Evolutionary conservation across 2,888 invertebrate genomes (phyloP).

Genomic region (Scaptomyza cyrtandrae): DNA sequence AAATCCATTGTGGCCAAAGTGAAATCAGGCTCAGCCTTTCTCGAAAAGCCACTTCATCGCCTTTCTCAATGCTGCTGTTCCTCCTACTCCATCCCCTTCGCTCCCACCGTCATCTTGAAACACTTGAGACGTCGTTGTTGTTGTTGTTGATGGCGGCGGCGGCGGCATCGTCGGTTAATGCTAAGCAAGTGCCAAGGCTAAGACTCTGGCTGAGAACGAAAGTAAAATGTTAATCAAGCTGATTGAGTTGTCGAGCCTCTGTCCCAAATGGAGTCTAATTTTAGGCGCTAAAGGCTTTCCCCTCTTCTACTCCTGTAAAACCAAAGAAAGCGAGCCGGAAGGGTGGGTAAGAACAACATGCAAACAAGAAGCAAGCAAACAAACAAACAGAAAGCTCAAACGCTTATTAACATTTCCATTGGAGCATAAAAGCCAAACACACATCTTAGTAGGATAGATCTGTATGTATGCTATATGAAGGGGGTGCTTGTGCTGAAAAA

Average conservation of each 20-base stretch:
- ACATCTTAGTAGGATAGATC: not conserved
- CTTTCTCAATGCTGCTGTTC: slow-evolving; percentile 13
- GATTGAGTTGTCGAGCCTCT: slow-evolving; percentile 74
- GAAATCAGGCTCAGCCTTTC: slow-evolving; percentile 74
- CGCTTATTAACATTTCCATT: slow-evolving; percentile 77
- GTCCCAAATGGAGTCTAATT: slow-evolving; percentile 68
- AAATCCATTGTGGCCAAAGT: slow-evolving; percentile 80
- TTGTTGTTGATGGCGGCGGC: not conserved
- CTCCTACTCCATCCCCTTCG: not conserved
- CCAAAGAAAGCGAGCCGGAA: slow-evolving; percentile 2
- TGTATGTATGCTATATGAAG: not conserved
- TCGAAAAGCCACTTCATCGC: slow-evolving; percentile 75
- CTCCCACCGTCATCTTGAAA: slow-evolving; percentile 30
- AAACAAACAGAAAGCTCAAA: slow-evolving; percentile 50
- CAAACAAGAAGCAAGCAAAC: slow-evolving; percentile 8
- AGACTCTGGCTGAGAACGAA: slow-evolving; percentile 48
- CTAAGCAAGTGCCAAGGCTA: slow-evolving; percentile 64
- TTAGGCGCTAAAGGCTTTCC: slow-evolving; percentile 72
- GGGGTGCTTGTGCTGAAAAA: slow-evolving; percentile 14
- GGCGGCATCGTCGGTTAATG: slow-evolving; percentile 69
- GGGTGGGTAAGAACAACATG: slow-evolving; percentile 25
- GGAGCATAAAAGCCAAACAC: slow-evolving; percentile 70
- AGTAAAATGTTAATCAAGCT: slow-evolving; percentile 80
- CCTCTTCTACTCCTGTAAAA: slow-evolving; percentile 3
- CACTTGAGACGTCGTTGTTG: slow-evolving; percentile 69